Percentiles rank a stretch among this genome's conserved stretches.
phyloP scores from a whole-genome alignment of 2,113 vertebrate genomes.

The human (Homo sapiens) region GRCh38 chr6:148728001-148728500 shows the following conservation, averaged over 20 bases:
- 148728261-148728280: neutral
- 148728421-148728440: neutral
- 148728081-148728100: neutral
- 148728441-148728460: neutral
- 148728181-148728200: neutral
- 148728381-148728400: neutral
- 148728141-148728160: neutral
- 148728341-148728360: neutral
- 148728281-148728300: neutral
- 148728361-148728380: neutral
- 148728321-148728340: neutral
- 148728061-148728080: neutral
- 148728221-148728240: neutral
- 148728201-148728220: neutral
- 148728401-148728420: neutral
- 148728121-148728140: neutral
- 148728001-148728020: neutral
- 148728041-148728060: neutral
- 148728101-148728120: neutral
- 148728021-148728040: neutral
- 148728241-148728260: neutral
- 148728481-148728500: neutral
- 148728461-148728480: neutral
- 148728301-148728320: neutral
- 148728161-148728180: neutral